Evolutionary conservation across 2,797 vertebrate species (phyloP).

Genomic region (Halcyon badia): DNA sequence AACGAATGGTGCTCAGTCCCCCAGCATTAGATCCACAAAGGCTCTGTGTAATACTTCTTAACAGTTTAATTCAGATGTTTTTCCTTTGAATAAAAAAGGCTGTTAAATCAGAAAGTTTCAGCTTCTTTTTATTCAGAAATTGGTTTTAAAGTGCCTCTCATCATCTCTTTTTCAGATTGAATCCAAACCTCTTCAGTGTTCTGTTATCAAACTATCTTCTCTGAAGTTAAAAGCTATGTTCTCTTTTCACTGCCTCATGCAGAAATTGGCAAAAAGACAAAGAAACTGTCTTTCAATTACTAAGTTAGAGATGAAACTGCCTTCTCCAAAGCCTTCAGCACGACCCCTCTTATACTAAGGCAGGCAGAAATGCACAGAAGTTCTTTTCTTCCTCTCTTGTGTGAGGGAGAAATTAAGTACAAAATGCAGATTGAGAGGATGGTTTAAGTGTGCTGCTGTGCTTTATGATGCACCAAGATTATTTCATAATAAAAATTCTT

Average conservation of each 20-base stretch:
- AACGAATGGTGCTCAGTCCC: background rate
- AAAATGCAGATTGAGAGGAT: constrained; percentile 19
- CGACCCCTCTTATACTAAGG: background rate
- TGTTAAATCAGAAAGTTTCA: constrained; percentile 43
- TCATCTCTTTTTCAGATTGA: constrained; percentile 16
- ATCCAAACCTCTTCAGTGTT: constrained; percentile 30
- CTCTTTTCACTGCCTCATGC: constrained; percentile 14
- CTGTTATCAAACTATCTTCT: constrained; percentile 44
- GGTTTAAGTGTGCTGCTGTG: background rate
- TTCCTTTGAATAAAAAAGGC: constrained; percentile 31
- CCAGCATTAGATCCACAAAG: background rate
- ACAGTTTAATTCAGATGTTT: background rate
- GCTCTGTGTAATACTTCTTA: background rate
- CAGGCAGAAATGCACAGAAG: background rate
- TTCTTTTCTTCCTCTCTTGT: background rate
- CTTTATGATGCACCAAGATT: background rate
- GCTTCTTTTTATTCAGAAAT: constrained; percentile 44
- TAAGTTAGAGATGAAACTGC: constrained; percentile 41
- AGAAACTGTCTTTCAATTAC: constrained; percentile 43
- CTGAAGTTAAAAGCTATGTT: constrained; percentile 51
- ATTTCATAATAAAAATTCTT: background rate
- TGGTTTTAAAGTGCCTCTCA: constrained; percentile 52
- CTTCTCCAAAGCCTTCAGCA: constrained; percentile 41
- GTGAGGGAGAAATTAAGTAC: background rate
- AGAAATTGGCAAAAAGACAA: constrained; percentile 19